These are phyloP conservation scores for Hapalemur alaotrensis DNA, from an alignment of 2,797 vertebrate genomes.

Conservation along the genomic window DNA sequence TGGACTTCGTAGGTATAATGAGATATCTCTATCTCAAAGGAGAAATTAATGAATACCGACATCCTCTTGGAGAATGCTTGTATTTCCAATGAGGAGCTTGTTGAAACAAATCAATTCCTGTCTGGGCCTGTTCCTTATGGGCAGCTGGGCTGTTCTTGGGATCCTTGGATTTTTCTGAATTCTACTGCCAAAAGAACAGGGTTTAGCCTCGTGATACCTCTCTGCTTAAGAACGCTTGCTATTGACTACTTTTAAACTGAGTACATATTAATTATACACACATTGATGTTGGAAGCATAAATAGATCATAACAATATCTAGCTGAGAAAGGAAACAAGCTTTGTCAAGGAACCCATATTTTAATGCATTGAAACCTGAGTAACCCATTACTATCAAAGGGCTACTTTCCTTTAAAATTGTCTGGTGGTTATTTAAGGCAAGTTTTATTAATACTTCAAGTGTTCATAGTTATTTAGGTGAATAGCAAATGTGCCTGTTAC, in stretches of 20 bases:
- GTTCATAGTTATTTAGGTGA: constrained; percentile 55
- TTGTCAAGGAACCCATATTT: constrained; percentile 47
- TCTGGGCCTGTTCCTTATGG: constrained; percentile 30
- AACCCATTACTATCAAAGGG: constrained; percentile 15
- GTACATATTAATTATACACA: constrained; percentile 22
- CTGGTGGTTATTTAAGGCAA: constrained; percentile 56
- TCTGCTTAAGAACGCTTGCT: constrained; percentile 38
- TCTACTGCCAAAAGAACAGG: not conserved
- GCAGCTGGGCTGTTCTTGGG: not conserved
- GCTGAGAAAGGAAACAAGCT: constrained; percentile 46
- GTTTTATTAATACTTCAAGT: constrained; percentile 29
- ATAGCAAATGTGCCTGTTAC: constrained; percentile 36
- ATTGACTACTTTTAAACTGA: constrained; percentile 32
- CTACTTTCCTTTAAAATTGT: constrained; percentile 1
- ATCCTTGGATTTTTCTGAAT: constrained; percentile 47
- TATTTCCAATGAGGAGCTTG: constrained; percentile 64
- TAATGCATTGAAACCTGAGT: constrained; percentile 31
- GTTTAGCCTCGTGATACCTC: not conserved
- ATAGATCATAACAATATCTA: constrained; percentile 35
- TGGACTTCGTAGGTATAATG: constrained; percentile 53
- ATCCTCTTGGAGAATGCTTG: constrained; percentile 53
- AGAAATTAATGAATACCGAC: constrained; percentile 66
- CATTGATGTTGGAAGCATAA: constrained; percentile 8
- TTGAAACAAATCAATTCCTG: constrained; percentile 69
- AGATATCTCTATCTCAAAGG: constrained; percentile 51